These are phyloP conservation scores for Lasioglossum villosulum DNA, from an alignment of 2,888 invertebrate species.

Conservation along the genomic window DNA sequence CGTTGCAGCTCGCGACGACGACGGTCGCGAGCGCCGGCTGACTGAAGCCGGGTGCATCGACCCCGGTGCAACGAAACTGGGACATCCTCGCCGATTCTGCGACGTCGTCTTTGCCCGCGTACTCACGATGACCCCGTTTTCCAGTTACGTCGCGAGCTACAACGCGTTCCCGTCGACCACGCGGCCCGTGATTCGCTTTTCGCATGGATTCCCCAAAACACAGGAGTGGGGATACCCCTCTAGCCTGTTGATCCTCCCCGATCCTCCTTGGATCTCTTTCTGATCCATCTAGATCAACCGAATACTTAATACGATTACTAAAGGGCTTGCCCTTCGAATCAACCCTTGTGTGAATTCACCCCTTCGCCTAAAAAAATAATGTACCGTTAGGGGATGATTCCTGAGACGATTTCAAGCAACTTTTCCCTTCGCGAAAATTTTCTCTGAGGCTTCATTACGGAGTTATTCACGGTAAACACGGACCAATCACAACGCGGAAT, in stretches of 20 bases:
- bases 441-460: too few species aligned
- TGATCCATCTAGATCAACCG: too few species aligned
- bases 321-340: too few species aligned
- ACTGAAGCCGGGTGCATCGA: conserved; percentile 72
- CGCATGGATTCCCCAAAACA: conserved; percentile 3
- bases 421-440: background rate
- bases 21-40: conserved; percentile 54
- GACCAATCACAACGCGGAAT: background rate
- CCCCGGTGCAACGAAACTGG: conserved; percentile 72
- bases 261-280: background rate
- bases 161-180: conserved; percentile 22
- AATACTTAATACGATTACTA: too few species aligned
- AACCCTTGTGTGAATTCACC: too few species aligned
- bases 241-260: conserved; percentile 20
- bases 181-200: conserved; percentile 58
- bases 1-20: background rate
- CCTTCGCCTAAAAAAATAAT: too few species aligned
- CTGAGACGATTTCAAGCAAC: background rate
- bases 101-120: conserved; percentile 62
- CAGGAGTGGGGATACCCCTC: too few species aligned
- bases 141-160: conserved; percentile 55
- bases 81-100: conserved; percentile 71
- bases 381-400: background rate
- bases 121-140: conserved; percentile 68
- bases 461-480: background rate